These are phyloP conservation scores for Andrena praecox DNA, from an alignment of 2,888 invertebrate genomes.

Conservation along the genomic window DNA sequence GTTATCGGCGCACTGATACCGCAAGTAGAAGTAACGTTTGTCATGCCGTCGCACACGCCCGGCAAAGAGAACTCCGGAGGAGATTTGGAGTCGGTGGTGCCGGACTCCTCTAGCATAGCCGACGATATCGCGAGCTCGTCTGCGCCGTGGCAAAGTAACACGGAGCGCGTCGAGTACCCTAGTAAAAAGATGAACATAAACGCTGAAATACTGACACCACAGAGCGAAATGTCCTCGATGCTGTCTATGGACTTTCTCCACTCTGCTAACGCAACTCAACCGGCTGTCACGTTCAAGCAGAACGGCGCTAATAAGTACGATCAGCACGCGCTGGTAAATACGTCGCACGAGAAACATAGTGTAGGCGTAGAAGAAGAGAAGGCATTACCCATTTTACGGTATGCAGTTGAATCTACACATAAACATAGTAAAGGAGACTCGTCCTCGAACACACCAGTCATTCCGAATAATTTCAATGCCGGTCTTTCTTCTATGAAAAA, in stretches of 20 bases:
- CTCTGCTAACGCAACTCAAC: constrained; percentile 66
- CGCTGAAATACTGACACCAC: constrained; percentile 81
- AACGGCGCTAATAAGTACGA: constrained; percentile 76
- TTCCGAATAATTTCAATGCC: constrained; percentile 84
- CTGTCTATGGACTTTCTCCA: constrained; percentile 82
- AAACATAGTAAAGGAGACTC: constrained; percentile 68
- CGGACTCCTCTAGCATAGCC: constrained; percentile 94
- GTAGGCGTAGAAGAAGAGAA: constrained; percentile 58
- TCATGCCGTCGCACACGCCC: constrained; percentile 93
- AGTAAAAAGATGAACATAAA: constrained; percentile 80
- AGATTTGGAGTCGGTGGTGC: constrained; percentile 93
- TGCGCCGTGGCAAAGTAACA: constrained; percentile 72
- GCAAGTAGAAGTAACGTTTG: constrained; percentile 94
- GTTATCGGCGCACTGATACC: constrained; percentile 93
- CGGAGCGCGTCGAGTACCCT: constrained; percentile 77
- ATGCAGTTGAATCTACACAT: constrained; percentile 26
- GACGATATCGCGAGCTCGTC: constrained; percentile 87
- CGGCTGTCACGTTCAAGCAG: constrained; percentile 82
- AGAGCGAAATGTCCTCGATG: constrained; percentile 83
- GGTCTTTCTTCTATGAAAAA: constrained; percentile 93
- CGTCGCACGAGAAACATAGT: constrained; percentile 29
- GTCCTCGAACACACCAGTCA: constrained; percentile 77
- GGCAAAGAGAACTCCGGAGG: constrained; percentile 94
- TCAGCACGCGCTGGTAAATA: constrained; percentile 49
- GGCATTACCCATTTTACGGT: constrained; percentile 32